A percentile compares a stretch with the other conserved stretches of the same genome.
Evolutionary conservation across 2,113 vertebrate species (phyloP).

Genomic region (Numida meleagris): DNA sequence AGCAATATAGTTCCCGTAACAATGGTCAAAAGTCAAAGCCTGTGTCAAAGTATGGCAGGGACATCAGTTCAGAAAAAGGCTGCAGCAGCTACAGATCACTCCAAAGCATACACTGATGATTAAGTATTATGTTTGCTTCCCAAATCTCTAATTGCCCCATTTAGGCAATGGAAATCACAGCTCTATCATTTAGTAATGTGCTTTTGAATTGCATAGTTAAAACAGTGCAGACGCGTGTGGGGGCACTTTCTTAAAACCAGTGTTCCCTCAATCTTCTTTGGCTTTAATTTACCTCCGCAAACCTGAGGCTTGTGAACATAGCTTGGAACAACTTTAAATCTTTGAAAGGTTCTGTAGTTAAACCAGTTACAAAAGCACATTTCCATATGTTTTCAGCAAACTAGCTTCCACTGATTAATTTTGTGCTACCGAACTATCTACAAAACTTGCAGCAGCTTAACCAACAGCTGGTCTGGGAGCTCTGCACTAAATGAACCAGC

Average conservation of each 20-base stretch:
- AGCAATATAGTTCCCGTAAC: accelerated
- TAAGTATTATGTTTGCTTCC: background rate
- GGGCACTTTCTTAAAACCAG: background rate
- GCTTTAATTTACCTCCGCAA: background rate
- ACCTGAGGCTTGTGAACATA: background rate
- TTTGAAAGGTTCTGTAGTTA: background rate
- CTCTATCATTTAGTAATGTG: background rate
- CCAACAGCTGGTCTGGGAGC: background rate
- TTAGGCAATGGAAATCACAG: background rate
- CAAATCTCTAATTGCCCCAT: background rate
- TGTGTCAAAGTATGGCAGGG: background rate
- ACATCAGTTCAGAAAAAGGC: background rate
- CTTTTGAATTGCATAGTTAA: background rate
- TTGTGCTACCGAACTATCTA: background rate
- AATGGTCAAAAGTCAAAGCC: no score
- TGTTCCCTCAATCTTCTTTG: background rate
- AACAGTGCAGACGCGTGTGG: no score
- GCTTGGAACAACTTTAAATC: background rate
- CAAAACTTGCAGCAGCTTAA: background rate
- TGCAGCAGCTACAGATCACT: background rate
- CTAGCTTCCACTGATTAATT: background rate
- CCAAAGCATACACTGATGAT: background rate
- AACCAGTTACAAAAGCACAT: background rate
- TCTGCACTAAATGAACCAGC: background rate
- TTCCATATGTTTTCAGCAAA: background rate